Evolutionary conservation across 2,113 vertebrate genomes (phyloP).

Genomic region (Romanogobio albipinnatus): DNA sequence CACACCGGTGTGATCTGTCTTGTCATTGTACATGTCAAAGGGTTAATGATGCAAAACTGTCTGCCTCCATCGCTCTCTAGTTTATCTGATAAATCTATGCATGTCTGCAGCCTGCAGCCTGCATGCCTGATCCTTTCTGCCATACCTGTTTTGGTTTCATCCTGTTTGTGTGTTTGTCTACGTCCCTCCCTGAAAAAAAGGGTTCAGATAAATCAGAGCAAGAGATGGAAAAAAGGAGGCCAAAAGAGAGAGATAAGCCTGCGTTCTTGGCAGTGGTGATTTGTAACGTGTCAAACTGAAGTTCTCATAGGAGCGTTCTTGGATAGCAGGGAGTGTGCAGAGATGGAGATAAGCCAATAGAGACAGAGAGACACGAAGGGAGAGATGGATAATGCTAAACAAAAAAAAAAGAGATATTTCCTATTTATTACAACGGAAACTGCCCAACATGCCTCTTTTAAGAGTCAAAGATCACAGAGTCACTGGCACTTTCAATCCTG

Average conservation of each 20-base stretch:
- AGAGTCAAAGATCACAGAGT: conserved; percentile 36
- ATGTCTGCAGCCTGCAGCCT: not conserved
- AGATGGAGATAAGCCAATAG: conserved; percentile 8
- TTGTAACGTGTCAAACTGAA: conserved; percentile 18
- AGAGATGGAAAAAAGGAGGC: not conserved
- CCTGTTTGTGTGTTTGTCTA: conserved; percentile 2
- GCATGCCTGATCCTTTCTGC: conserved; percentile 10
- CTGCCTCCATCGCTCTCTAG: not conserved
- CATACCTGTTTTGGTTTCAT: not conserved
- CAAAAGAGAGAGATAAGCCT: conserved; percentile 24
- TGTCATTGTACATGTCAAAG: too few species aligned
- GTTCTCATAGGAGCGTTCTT: conserved; percentile 3
- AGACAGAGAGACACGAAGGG: not conserved
- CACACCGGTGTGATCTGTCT: too few species aligned
- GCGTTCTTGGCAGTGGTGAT: not conserved
- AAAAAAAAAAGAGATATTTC: not conserved
- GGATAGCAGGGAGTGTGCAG: not conserved
- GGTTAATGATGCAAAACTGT: not conserved
- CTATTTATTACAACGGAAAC: conserved; percentile 22
- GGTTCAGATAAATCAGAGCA: conserved; percentile 13
- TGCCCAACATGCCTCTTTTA: conserved; percentile 9
- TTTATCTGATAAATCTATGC: conserved; percentile 16
- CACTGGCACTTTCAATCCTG: not conserved
- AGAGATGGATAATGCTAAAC: not conserved
- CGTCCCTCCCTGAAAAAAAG: not conserved